phyloP scores from a whole-genome alignment of 2,888 invertebrate genomes.

The Meteorus colon region DNA sequence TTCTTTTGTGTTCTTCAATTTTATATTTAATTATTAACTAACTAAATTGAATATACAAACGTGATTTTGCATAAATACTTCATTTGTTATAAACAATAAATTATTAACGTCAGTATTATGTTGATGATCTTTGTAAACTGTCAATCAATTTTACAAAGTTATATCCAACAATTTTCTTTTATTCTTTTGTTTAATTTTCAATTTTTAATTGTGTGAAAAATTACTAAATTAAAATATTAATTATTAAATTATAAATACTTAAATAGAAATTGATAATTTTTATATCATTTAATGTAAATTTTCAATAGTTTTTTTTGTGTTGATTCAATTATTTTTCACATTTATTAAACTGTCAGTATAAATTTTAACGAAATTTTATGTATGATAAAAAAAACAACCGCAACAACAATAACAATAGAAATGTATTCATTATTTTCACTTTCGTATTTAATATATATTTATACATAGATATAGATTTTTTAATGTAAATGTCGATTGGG shows the following conservation, averaged over 20 bases:
- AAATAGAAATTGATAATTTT: too few species aligned
- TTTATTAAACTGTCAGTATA: too few species aligned
- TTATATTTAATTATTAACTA: background rate
- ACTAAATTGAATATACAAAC: background rate
- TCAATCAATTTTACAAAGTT: background rate
- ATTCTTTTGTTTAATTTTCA: background rate
- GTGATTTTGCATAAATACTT: background rate
- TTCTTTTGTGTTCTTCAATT: background rate
- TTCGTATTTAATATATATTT: background rate
- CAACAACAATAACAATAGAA: too few species aligned
- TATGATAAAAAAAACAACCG: too few species aligned
- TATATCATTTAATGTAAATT: too few species aligned
- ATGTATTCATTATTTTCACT: background rate
- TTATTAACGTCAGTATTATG: background rate
- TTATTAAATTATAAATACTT: too few species aligned
- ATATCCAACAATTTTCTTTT: background rate
- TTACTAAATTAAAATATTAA: too few species aligned
- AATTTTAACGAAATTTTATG: too few species aligned
- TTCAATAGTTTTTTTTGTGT: too few species aligned
- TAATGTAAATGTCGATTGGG: conserved; percentile 18
- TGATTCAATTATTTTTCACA: too few species aligned
- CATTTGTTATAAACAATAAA: conserved; percentile 2
- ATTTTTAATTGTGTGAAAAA: too few species aligned
- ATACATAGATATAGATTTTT: background rate
- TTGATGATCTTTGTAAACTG: background rate